phyloP scores from a whole-genome alignment of 2,113 vertebrate genomes.

The Taurulus bubalis region DNA sequence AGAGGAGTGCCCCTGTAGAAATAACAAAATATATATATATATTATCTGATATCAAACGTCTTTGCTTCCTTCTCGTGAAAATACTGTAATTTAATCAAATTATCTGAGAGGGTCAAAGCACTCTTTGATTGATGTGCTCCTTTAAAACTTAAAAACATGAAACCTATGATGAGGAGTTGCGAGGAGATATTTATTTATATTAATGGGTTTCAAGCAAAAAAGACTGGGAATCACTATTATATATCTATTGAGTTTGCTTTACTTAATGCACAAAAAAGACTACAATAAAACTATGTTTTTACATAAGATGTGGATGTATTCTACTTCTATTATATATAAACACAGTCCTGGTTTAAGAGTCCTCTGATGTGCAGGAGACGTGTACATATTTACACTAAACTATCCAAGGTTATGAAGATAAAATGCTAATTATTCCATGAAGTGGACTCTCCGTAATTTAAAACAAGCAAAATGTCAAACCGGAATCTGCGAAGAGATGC shows the following conservation, averaged over 20 bases:
- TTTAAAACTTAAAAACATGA: background rate
- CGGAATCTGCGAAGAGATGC: conserved; percentile 4
- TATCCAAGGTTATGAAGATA: conserved; percentile 33
- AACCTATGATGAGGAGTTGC: background rate
- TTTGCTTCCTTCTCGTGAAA: background rate
- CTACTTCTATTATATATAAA: background rate
- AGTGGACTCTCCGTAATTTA: conserved; percentile 43
- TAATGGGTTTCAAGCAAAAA: background rate
- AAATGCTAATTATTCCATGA: conserved; percentile 31
- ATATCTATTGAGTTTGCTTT: background rate
- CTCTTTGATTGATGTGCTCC: background rate
- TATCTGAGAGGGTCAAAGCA: background rate
- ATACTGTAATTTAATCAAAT: background rate
- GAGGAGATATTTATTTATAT: background rate
- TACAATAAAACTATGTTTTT: background rate
- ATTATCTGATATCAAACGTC: background rate
- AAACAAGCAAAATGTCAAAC: conserved; percentile 43
- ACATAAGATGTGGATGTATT: background rate
- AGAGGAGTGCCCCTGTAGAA: background rate
- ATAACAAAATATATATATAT: background rate
- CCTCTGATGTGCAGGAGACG: conserved; percentile 8
- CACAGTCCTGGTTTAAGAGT: background rate
- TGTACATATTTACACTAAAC: conserved; percentile 25
- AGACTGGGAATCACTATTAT: background rate
- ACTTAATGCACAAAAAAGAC: background rate